Base-by-base conservation (phyloP, 2,888 invertebrate species). In the Automeris io region DNA sequence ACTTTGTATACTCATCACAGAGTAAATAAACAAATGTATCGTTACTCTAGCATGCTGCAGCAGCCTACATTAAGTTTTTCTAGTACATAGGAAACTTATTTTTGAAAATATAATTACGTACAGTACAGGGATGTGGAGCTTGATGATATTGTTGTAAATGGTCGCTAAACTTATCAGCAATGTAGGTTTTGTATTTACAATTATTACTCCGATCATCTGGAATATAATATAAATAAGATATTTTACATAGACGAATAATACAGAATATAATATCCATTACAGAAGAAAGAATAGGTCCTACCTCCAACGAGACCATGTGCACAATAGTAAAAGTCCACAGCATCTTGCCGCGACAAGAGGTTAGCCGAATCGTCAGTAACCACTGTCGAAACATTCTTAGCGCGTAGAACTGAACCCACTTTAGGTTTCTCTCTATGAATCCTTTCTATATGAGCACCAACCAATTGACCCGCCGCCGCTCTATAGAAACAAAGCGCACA, bases 401-500 rank as follows among this genome's bases (percentile, higher is more conserved):
- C 47, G 24, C 57, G 57, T 18, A 71, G 54, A 26, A 76, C 60
- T 34, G 37, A 55, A 45, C 41, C 55, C 21, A 34, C 48, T 22
- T 34, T 32, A 0, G 52, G 45, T 5, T 51, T 32, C 2, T 42
- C 46, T 1, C 57, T 56, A 42, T 88, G 88, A 2, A 63, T 57
- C 9, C 73, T 60, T 8, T 61, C 48, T 29, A 89, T 88, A 65
- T 93, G 93, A 3, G 89, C 72, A 11, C 87, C 79, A 0, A 93
- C 90, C 33, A 91, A 88, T 38, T 89, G 89, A 33, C 87, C 83
- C 0, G 87, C 76, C 1, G 87, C 72, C 0, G 91, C 90, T 34
- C 93, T 79, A 63, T 93, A 93, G 54, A 93, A 90, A 57, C 94
- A 94, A 47, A 88, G 83, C 2, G 74, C 77, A 54, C 94, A 94